These are phyloP conservation scores for Conchocele bisecta DNA, from an alignment of 2,888 invertebrate species.

Conservation along the genomic window DNA sequence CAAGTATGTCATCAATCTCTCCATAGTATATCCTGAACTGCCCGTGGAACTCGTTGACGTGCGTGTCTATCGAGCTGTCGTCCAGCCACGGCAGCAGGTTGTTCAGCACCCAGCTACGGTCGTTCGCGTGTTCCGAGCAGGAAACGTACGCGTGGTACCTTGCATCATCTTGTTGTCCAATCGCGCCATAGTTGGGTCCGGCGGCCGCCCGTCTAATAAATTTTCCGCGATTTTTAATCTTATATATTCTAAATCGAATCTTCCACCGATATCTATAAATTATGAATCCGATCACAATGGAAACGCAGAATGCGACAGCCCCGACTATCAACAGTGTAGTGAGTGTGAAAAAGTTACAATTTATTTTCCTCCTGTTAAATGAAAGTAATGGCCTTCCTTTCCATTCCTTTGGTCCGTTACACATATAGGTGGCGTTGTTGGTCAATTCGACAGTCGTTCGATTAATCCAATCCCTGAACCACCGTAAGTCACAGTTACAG, in stretches of 20 bases:
- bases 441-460: constrained; percentile 85
- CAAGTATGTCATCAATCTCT: constrained; percentile 37
- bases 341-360: constrained; percentile 61
- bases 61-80: constrained; percentile 37
- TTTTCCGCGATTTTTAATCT: constrained; percentile 2
- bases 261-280: constrained; percentile 58
- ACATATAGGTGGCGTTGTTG: constrained; percentile 50
- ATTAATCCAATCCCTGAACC: constrained; percentile 96
- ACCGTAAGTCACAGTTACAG: constrained; percentile 95
- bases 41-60: constrained; percentile 56
- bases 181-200: constrained; percentile 42
- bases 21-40: constrained; percentile 60
- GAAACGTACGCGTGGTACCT: constrained; percentile 57
- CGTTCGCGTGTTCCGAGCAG: constrained; percentile 60
- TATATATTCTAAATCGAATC: constrained; percentile 40
- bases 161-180: constrained; percentile 18
- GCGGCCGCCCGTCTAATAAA: background rate
- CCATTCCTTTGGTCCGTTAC: constrained; percentile 65
- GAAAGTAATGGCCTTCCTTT: constrained; percentile 58
- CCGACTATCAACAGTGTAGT: constrained; percentile 53
- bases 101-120: constrained; percentile 59
- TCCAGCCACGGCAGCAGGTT: constrained; percentile 63
- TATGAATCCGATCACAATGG: constrained; percentile 20
- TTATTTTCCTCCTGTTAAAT: constrained; percentile 63
- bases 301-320: constrained; percentile 36